These are phyloP conservation scores for Syrista parreyssii DNA, from an alignment of 2,888 invertebrate species.

Conservation along the genomic window DNA sequence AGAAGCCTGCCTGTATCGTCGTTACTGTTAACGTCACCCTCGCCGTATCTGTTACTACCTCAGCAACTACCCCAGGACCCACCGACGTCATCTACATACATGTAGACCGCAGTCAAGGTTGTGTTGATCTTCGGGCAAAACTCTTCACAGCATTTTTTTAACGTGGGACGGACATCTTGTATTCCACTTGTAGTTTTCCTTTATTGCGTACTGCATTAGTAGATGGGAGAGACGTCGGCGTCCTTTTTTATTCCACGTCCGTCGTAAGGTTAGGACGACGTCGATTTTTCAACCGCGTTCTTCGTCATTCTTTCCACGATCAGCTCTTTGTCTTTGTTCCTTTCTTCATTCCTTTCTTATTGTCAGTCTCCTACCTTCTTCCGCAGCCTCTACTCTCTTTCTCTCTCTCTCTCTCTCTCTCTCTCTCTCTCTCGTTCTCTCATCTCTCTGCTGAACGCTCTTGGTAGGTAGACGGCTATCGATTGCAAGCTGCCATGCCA, in stretches of 20 bases:
- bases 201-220: not conserved
- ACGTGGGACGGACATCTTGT: not conserved
- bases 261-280: not conserved
- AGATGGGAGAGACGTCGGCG: not conserved
- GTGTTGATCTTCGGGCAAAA: not conserved
- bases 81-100: too few relatives aligned
- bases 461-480: conserved; percentile 44
- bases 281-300: not conserved
- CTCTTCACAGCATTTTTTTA: not conserved
- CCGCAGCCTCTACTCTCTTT: not conserved
- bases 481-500: conserved; percentile 51
- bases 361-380: conserved; percentile 10
- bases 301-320: conserved; percentile 16
- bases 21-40: not conserved
- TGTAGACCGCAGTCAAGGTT: too few relatives aligned
- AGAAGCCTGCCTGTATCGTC: not conserved
- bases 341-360: not conserved
- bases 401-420: conserved; percentile 24
- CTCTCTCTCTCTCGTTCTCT: conserved; percentile 19
- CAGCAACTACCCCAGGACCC: too few relatives aligned
- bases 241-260: not conserved
- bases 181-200: not conserved
- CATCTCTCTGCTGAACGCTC: conserved; percentile 37
- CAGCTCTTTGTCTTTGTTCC: conserved; percentile 35
- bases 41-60: not conserved